These are phyloP conservation scores for Oryzias sinensis DNA, from an alignment of 2,797 vertebrate genomes.

Conservation along the genomic window DNA sequence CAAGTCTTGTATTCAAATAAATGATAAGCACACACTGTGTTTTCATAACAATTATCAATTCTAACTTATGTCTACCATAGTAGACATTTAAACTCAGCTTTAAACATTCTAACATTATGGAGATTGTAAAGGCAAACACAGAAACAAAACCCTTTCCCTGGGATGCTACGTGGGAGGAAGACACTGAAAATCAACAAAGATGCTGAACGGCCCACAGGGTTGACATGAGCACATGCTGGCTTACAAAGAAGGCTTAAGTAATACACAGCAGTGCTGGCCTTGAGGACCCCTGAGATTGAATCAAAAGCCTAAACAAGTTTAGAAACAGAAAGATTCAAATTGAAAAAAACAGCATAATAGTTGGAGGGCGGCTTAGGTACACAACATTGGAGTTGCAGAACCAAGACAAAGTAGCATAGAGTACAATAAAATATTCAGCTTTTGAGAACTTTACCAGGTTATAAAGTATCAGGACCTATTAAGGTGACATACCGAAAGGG, in stretches of 20 bases:
- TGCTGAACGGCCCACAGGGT: slow-evolving; percentile 46
- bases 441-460: slow-evolving; percentile 42
- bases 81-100: no score
- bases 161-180: slow-evolving; percentile 65
- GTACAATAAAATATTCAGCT: slow-evolving; percentile 38
- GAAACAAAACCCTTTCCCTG: slow-evolving; percentile 26
- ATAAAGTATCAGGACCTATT: slow-evolving; percentile 22
- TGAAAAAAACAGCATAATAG: slow-evolving; percentile 44
- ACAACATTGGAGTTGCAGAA: slow-evolving; percentile 34
- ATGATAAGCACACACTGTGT: no score
- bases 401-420: slow-evolving; percentile 42
- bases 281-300: slow-evolving; percentile 62
- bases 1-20: no score
- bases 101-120: slow-evolving; percentile 8
- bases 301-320: slow-evolving; percentile 70
- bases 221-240: slow-evolving; percentile 57
- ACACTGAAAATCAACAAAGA: slow-evolving; percentile 60
- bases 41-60: no score
- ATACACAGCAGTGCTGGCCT: slow-evolving; percentile 62
- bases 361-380: slow-evolving; percentile 66
- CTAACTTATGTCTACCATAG: no score
- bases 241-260: slow-evolving; percentile 63
- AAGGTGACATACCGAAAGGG: slow-evolving; percentile 29
- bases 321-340: slow-evolving; percentile 54
- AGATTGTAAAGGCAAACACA: slow-evolving; percentile 27